Base-by-base conservation (phyloP, 2,797 vertebrate genomes). In the Gymnoscopelus braueri region DNA sequence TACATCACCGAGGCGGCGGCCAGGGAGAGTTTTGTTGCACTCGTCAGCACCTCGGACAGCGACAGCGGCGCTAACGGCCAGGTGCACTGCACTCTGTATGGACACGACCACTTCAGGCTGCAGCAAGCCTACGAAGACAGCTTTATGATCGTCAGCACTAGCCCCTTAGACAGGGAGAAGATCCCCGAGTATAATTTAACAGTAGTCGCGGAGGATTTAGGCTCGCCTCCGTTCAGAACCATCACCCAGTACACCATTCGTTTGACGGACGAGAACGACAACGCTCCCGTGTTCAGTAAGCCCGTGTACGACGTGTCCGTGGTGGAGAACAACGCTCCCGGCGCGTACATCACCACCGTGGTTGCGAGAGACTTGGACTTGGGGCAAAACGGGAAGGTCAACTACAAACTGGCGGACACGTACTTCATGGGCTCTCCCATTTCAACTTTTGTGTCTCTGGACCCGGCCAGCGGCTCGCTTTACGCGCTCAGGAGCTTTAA, bases 41-140 rank as follows among this genome's bases (percentile, higher is more conserved):
- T 98, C 4, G 95, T 99, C 93, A 98, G 97, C 53, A 96, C 96
- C 90, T 95, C 96, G 57, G 97, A 99, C 95, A 90, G 94, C 4
- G 96, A 98, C 93, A 96, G 96, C 0, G 97, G 97, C 0, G 83
- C 94, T 4, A 98, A 98, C 0, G 96, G 97, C 2, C 95, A 96
- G 75, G 96, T 98, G 65, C 95, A 95, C 85, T 97, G 96, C 91
- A 94, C 96, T 10, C 94, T 97, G 4, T 96, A 96, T 0, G 95
- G 96, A 51, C 96, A 97, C 1, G 95, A 96, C 62, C 96, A 97
- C 90, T 98, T 98, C 0, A 75, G 95, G 53, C 92, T 97, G 78
- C 97, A 97, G 92, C 96, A 96, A 29, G 97, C 96, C 69, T 97
- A 98, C 0, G 96, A 96, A 49, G 96, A 96, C 94, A 98, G 96